Conservation (phyloP, 2,888 invertebrate species). For the Ochropacha duplaris region DNA sequence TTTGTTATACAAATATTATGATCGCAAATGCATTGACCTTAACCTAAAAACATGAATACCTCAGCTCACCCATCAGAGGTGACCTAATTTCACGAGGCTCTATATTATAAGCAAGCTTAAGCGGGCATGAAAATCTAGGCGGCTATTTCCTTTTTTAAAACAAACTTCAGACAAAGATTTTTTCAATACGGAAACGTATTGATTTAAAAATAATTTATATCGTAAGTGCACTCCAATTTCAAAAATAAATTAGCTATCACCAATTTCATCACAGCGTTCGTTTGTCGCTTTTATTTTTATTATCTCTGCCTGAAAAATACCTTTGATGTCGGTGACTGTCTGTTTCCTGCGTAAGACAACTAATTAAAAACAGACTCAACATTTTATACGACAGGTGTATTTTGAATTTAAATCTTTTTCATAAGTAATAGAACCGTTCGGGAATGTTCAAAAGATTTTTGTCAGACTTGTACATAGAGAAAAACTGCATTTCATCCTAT, state of each 20-base stretch:
- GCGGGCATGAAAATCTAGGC: neutral
- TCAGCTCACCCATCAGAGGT: slow-evolving; percentile 5
- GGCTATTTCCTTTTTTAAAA: neutral
- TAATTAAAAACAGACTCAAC: slow-evolving; percentile 14
- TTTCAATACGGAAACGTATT: too few relatives aligned
- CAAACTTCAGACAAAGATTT: neutral
- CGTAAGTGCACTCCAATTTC: neutral
- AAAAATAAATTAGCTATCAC: neutral
- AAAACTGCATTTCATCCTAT: neutral
- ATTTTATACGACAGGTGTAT: slow-evolving; percentile 16
- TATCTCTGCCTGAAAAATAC: neutral
- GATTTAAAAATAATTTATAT: neutral
- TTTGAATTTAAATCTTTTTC: neutral
- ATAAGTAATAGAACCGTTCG: too few relatives aligned
- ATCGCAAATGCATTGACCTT: slow-evolving; percentile 30
- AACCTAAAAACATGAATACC: slow-evolving; percentile 28
- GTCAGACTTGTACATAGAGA: too few relatives aligned
- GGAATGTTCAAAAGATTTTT: too few relatives aligned
- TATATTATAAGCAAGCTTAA: neutral
- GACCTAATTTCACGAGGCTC: slow-evolving; percentile 30
- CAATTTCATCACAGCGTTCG: neutral
- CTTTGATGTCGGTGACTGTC: neutral
- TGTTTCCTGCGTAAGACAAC: slow-evolving; percentile 6
- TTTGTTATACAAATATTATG: slow-evolving; percentile 2
- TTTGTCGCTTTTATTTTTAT: neutral